Evolutionary conservation across 2,797 vertebrate species (phyloP).

Genomic region (Phalloptychus januarius): DNA sequence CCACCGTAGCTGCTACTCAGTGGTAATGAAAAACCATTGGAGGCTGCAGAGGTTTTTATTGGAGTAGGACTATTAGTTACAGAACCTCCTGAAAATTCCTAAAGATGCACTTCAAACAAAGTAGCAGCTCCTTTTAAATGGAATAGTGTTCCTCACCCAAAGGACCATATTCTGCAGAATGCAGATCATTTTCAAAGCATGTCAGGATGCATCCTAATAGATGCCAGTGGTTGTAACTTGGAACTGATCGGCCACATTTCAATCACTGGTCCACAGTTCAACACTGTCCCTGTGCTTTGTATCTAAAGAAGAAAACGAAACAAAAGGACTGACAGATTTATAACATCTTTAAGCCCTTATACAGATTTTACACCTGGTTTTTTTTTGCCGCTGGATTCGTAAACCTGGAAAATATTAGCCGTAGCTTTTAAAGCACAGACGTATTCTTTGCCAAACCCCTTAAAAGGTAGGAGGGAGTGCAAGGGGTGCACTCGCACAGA

Average conservation of each 20-base stretch:
- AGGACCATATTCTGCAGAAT: background rate
- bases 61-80: background rate
- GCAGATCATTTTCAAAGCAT: background rate
- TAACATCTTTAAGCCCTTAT: background rate
- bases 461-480: slow-evolving; percentile 6
- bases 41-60: background rate
- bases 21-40: background rate
- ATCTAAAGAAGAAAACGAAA: background rate
- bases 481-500: background rate
- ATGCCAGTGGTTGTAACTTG: background rate
- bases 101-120: background rate
- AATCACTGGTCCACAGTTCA: too few species aligned
- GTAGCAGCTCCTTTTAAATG: background rate
- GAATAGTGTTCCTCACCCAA: background rate
- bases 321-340: background rate
- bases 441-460: background rate
- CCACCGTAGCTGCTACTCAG: background rate
- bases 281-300: background rate
- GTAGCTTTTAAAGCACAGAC: background rate
- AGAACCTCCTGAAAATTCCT: background rate
- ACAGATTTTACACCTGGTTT: background rate
- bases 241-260: background rate
- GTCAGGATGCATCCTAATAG: background rate
- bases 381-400: background rate
- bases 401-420: background rate